Base-by-base conservation (phyloP, 2,888 invertebrate species). In the Philhelius pedissequus region DNA sequence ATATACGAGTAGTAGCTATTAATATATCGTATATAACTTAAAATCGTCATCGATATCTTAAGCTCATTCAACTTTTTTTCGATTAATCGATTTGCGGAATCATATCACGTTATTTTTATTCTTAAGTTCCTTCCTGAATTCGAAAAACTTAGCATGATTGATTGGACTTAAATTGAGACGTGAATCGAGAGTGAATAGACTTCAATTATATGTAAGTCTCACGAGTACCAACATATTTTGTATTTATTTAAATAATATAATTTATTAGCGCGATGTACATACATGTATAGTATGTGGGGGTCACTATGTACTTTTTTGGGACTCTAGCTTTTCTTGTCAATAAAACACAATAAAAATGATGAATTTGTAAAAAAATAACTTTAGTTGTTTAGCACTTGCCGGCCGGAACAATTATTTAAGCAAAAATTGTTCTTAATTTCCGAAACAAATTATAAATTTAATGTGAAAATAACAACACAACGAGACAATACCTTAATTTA, bases 81-180 rank as follows among this genome's bases (percentile, higher is more conserved):
- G 18, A 18, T 30, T 8, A 32, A 45, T 9, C 27, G 11, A 22
- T 27, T 62, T 27, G 2, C n/a, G 11, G 1, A 64, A 22, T 22
- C 48, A n/a, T 9, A 35, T 35, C 64, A 64, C 48, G 43, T 32
- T 22, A 7, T 43, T 32, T 18, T 30, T 32, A 3, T 64, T 64
- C 48, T 64, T 64, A n/a, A 64, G 64, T 64, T 64, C 64, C 64
- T 64, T 64, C 64, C 64, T 45, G 64, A 32, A 32, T 64, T 64
- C 3, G n/a, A 64, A 48, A 32, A 22, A 48, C 35, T 48, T n/a
- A 4, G 48, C 27, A 48, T 48, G 48, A 48, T 6, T 32, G 32
- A 22, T 48, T 48, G 32, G 48, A 32, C 9, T 48, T 32, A 48
- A 32, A 32, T 22, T 20, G n/a, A 35, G 15, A 56, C 64, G 64